Conservation (phyloP, 2,888 invertebrate species). For the Deilephila elpenor region DNA sequence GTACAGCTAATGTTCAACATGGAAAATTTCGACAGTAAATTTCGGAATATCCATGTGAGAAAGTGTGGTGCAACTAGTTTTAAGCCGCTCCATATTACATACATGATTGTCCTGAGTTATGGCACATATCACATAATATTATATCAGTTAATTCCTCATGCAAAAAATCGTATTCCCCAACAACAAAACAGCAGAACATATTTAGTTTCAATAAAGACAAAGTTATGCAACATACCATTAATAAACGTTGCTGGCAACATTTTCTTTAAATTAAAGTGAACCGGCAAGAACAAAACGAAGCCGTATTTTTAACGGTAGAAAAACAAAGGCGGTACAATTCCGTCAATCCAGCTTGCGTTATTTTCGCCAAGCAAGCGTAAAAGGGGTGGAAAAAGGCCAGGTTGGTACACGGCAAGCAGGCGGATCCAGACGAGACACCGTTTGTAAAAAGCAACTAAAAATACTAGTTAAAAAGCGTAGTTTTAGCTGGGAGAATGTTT, state of each 20-base stretch:
- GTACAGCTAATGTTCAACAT: too few species aligned
- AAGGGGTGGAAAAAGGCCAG: conserved; percentile 47
- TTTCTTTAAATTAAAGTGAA: conserved; percentile 24
- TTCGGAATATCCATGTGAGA: too few species aligned
- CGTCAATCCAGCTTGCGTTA: conserved; percentile 49
- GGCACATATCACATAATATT: too few species aligned
- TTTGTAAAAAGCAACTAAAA: conserved; percentile 73
- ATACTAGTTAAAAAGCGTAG: conserved; percentile 77
- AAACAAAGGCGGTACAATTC: conserved; percentile 41
- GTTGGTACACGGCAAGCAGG: conserved; percentile 47
- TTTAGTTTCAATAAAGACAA: background rate
- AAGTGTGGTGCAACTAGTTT: too few species aligned
- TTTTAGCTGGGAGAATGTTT: conserved; percentile 74
- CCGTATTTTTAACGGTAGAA: conserved; percentile 37
- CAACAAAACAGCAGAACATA: background rate
- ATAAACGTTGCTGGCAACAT: background rate
- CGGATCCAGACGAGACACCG: conserved; percentile 59
- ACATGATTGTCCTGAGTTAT: too few species aligned
- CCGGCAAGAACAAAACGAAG: conserved; percentile 24
- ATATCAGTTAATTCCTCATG: too few species aligned
- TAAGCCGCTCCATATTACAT: too few species aligned
- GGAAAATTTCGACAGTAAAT: too few species aligned
- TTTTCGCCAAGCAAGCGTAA: conserved; percentile 55
- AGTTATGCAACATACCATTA: background rate
- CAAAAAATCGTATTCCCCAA: too few species aligned